Evolutionary conservation across 2,797 vertebrate species (phyloP), one percentile per base, ranked within the genome.

Genomic region (Syngnathus rostellatus): DNA sequence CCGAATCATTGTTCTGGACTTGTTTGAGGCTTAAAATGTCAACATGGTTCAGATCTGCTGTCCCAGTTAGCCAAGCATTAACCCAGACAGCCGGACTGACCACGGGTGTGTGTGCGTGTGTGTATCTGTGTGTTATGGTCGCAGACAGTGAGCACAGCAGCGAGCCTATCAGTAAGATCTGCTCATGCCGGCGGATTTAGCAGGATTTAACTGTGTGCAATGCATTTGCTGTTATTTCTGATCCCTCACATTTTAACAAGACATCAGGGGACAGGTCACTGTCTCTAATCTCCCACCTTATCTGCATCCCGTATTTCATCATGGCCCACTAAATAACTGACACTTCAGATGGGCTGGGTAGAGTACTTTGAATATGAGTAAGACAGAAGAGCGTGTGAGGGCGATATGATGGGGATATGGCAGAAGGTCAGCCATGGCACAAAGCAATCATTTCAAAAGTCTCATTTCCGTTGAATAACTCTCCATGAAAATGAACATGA

Each of bases 11-110:
- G 88, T 88, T 90, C 86, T 85, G 87, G 85, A 86, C 87, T 86
- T 85, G 83, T 87, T 83, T 84, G 85, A 85, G 85, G 88, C 85
- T 88, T 89, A 88, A 89, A 89, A 87, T 89, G 86, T 89, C 88
- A 89, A 86, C 85, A 85, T 86, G 84, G 85, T 88, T 89, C 87
- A 89, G 80, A 83, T 85, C 81, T 83, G 83, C 82, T 90, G 88
- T 88, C 87, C 86, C 85, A 89, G 87, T 87, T 90, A 89, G 83
- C 79, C 82, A 82, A 83, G 83, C 86, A 90, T 90, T 89, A 88
- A 89, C 86, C 87, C 85, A 88, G 88, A 88, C 85, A 90, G 87
- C 84, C 85, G 83, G 86, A 84, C 82, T 84, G 85, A 86, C 81
- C 80, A 81, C 77, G 84, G 84, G 83, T 86, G 82, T 88, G 89